These are phyloP conservation scores for Aphis gossypii DNA, from an alignment of 1,140 invertebrate genomes.

Conservation along the genomic window DNA sequence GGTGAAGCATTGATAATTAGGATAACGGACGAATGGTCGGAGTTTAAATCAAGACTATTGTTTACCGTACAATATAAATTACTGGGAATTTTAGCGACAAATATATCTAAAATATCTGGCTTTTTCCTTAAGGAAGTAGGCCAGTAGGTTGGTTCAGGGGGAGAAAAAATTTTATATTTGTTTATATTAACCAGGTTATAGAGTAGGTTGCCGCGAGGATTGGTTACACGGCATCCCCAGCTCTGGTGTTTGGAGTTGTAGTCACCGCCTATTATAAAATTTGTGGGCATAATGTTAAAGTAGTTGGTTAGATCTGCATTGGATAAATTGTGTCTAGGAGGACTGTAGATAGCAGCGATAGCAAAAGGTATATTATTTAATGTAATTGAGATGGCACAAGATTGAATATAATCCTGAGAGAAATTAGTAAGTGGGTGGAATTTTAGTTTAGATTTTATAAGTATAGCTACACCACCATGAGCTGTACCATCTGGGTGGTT, in stretches of 20 bases:
- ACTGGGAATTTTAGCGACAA: too few relatives aligned
- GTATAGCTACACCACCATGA: slow-evolving; percentile 20
- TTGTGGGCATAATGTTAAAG: not conserved
- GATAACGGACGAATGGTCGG: not conserved
- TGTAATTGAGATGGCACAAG: too few relatives aligned
- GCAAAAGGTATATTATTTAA: too few relatives aligned
- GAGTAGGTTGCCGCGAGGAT: too few relatives aligned
- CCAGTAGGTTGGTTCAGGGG: too few relatives aligned
- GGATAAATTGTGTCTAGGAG: not conserved
- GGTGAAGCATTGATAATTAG: not conserved
- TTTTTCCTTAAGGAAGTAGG: too few relatives aligned
- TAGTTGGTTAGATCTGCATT: not conserved
- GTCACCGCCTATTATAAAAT: not conserved
- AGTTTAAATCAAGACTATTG: not conserved
- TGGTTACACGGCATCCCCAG: not conserved
- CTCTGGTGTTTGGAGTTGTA: not conserved
- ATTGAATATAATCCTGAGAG: too few relatives aligned
- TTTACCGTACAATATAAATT: not conserved
- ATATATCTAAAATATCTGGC: too few relatives aligned
- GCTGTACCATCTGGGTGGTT: not conserved
- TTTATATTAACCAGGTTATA: too few relatives aligned
- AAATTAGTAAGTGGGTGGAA: not conserved
- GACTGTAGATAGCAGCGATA: not conserved
- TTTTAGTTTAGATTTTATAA: not conserved
- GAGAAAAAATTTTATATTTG: too few relatives aligned